Evolutionary conservation across 2,888 invertebrate species (phyloP), one percentile per base, ranked within the genome.

Genomic region (Standfussiana lucernea): DNA sequence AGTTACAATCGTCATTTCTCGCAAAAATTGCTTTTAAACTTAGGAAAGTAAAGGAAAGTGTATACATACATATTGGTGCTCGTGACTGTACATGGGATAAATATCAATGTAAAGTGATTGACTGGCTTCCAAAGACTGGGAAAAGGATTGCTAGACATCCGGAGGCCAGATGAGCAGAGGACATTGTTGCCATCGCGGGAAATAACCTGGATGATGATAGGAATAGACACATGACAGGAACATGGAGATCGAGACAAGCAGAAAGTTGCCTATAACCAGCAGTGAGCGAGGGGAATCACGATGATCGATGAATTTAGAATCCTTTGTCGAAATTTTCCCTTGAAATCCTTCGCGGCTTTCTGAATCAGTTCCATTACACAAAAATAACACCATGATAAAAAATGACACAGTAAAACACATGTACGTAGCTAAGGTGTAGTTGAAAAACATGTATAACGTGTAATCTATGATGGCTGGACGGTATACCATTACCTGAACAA

Each of bases 401-500:
- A 1, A 37, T 37, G 61, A 24, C 32, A 37, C 1, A 47, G 15
- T 35, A 59, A 59, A 78, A 62, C 18, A 64, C 18, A 47, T 53
- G 28, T 21, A 32, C 10, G 28, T 21, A 32, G 5, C n/a, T 28
- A 69, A 47, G 2, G 21, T 42, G 15, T 35, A 61, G 68, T 69
- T 45, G 35, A 50, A 67, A 50, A 72, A 70, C n/a, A n/a, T n/a
- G n/a, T 47, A 64, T 74, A 59, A 77, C 66, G 50, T 72, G 74
- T 72, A 53, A 68, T 72, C 61, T 53, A 69, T 75, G 74, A 79
- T 67, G 77, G 62, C 75, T n/a, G n/a, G n/a, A n/a, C n/a, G n/a
- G n/a, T n/a, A 73, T 37, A 32, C 76, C 66, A 79, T 88, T 84
- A 80, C 77, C 40, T 72, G 77, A 67, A 77, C 61, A 53, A 76